phyloP scores from a whole-genome alignment of 2,113 vertebrate genomes.

The Turnix velox region DNA sequence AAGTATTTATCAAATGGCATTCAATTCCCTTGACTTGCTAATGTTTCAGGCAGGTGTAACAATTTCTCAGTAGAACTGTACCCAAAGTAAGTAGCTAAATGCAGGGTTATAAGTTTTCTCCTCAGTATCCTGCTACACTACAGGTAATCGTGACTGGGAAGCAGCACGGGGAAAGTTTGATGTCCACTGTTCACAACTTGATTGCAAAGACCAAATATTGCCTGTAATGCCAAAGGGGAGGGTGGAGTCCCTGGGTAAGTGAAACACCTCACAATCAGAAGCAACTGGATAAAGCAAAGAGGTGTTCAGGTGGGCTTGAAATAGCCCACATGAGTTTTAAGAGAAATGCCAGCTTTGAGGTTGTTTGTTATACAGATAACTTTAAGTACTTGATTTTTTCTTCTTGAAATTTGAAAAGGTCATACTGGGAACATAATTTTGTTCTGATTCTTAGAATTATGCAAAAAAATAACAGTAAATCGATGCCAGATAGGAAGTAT shows the following conservation, averaged over 20 bases:
- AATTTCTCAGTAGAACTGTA: background rate
- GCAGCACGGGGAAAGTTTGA: background rate
- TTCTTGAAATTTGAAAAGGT: background rate
- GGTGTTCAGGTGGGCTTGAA: background rate
- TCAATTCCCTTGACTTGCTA: background rate
- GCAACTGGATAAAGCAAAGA: background rate
- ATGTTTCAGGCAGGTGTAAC: background rate
- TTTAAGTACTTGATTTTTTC: background rate
- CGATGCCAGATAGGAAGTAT: background rate
- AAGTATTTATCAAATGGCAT: background rate
- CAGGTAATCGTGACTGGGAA: background rate
- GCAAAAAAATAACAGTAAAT: background rate
- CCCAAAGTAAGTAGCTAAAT: background rate
- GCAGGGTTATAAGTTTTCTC: fast-evolving
- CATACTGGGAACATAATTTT: background rate
- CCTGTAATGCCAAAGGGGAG: background rate
- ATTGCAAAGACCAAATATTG: too few relatives aligned
- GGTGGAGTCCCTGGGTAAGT: background rate
- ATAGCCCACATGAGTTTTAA: background rate
- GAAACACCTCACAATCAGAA: background rate
- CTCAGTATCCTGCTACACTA: background rate
- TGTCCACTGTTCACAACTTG: background rate
- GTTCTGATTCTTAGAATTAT: background rate
- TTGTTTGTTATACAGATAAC: background rate
- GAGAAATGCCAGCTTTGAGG: background rate